A percentile compares a stretch with the other conserved stretches of the same genome.
Conservation (phyloP, 2,113 vertebrate genomes). For the Clarias batrachus region DNA sequence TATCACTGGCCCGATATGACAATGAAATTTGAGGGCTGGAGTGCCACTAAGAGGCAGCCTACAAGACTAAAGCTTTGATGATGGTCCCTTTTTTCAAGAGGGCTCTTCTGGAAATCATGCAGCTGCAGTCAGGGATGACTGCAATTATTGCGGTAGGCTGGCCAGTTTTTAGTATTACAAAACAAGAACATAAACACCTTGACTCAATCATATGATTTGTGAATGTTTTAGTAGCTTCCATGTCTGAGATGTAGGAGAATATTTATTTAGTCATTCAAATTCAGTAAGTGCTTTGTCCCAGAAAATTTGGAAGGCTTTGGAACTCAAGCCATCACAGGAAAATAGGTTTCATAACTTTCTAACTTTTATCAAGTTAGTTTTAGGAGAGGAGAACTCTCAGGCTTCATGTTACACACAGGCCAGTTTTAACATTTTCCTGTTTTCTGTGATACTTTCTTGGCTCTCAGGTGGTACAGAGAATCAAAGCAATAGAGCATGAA, state of each 20-base stretch:
- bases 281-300: neutral
- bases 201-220: neutral
- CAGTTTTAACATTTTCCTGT: neutral
- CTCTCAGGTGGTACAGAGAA: slow-evolving; percentile 90
- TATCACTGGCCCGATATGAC: neutral
- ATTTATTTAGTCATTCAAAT: neutral
- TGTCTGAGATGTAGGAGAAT: neutral
- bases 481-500: slow-evolving; percentile 86
- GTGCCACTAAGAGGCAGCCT: slow-evolving; percentile 2
- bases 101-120: neutral
- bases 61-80: slow-evolving; percentile 1
- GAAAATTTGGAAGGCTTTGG: too few species aligned
- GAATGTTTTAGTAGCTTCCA: neutral
- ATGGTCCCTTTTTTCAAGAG: slow-evolving; percentile 6
- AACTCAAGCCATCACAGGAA: neutral
- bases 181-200: neutral
- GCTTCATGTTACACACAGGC: neutral
- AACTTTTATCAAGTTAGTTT: neutral
- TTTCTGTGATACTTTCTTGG: neutral
- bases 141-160: neutral
- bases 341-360: neutral
- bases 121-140: neutral
- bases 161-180: neutral
- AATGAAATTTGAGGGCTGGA: slow-evolving; percentile 11
- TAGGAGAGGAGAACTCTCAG: neutral